These are phyloP conservation scores for Meiosimyza decipiens DNA, from an alignment of 2,888 invertebrate genomes.

Conservation along the genomic window DNA sequence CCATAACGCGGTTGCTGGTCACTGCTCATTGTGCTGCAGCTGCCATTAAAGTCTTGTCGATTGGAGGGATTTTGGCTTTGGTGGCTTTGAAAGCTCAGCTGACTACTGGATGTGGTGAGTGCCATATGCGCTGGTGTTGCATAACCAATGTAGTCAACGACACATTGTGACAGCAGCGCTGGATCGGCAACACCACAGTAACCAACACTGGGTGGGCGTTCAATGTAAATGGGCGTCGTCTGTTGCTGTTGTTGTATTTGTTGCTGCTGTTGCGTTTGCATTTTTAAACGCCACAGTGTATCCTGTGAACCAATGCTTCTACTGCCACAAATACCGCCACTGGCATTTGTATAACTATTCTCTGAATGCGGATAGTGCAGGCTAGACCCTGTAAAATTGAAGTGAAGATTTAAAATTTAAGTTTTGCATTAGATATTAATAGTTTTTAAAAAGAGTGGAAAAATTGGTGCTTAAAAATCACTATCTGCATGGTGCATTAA, in stretches of 20 bases:
- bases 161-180: slow-evolving; percentile 45
- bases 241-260: slow-evolving; percentile 47
- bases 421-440: no score
- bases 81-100: slow-evolving; percentile 55
- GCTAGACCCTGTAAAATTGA: slow-evolving; percentile 52
- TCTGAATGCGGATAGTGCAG: slow-evolving; percentile 51
- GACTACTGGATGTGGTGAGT: slow-evolving; percentile 35
- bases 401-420: no score
- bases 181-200: slow-evolving; percentile 47
- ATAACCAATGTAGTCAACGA: slow-evolving; percentile 59
- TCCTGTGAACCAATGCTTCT: slow-evolving; percentile 53
- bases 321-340: slow-evolving; percentile 44
- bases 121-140: slow-evolving; percentile 55
- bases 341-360: slow-evolving; percentile 59
- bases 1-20: slow-evolving; percentile 59
- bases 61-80: slow-evolving; percentile 38
- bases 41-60: slow-evolving; percentile 31
- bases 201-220: slow-evolving; percentile 57
- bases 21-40: slow-evolving; percentile 40
- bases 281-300: slow-evolving; percentile 59
- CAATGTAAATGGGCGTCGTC: slow-evolving; percentile 56
- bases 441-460: neutral
- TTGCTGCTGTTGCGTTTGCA: slow-evolving; percentile 41
- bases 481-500: no score
- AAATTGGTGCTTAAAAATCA: neutral